phyloP scores from a whole-genome alignment of 2,888 invertebrate genomes.

The Pandemis cinnamomeana region DNA sequence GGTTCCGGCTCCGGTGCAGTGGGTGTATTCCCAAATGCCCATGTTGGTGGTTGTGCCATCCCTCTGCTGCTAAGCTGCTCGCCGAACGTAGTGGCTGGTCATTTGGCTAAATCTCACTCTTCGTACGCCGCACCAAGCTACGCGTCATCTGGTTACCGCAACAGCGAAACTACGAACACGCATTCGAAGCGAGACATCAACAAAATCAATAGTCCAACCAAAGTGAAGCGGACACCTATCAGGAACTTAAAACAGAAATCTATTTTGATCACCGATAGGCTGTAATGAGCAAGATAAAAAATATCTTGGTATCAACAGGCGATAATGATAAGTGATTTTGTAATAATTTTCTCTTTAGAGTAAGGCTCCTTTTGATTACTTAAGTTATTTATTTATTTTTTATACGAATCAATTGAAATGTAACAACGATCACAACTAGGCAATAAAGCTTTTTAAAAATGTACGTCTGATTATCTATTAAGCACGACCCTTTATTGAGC shows the following conservation, averaged over 20 bases:
- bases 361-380: constrained; percentile 2
- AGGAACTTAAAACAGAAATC: constrained; percentile 30
- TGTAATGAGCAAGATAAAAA: constrained; percentile 4
- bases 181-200: constrained; percentile 70
- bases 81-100: constrained; percentile 72
- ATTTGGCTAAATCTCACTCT: constrained; percentile 61
- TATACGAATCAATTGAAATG: constrained; percentile 23
- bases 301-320: neutral
- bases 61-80: constrained; percentile 76
- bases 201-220: constrained; percentile 47
- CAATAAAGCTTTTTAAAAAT: constrained; percentile 33
- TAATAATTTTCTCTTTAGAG: neutral
- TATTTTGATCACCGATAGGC: constrained; percentile 30
- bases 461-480: neutral
- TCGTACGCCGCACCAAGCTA: constrained; percentile 49
- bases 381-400: constrained; percentile 35
- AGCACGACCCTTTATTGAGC: neutral
- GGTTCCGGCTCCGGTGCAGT: constrained; percentile 57
- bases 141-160: constrained; percentile 63
- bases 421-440: constrained; percentile 37
- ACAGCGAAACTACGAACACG: constrained; percentile 62
- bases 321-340: constrained; percentile 1
- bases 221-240: constrained; percentile 44
- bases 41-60: constrained; percentile 70
- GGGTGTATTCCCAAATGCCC: constrained; percentile 74